Evolutionary conservation across 2,797 vertebrate species (phyloP).

Genomic region (Rhodeus uyekii): DNA sequence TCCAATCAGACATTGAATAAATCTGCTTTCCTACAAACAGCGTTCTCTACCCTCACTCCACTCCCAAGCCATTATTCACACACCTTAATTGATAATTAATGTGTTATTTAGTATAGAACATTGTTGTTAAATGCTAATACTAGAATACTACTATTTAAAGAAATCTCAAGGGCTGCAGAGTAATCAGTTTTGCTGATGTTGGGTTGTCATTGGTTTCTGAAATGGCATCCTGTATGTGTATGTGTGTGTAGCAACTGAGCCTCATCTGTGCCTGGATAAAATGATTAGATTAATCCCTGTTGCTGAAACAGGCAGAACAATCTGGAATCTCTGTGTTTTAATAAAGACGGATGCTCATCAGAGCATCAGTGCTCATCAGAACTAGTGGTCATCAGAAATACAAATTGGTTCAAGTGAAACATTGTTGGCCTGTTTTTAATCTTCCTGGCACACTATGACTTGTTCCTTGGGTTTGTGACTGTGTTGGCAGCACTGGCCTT

Average conservation of each 20-base stretch:
- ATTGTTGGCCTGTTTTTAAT: slow-evolving; percentile 2
- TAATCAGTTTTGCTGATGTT: background rate
- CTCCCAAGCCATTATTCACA: slow-evolving; percentile 25
- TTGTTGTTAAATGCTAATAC: background rate
- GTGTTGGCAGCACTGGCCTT: background rate
- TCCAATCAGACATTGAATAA: slow-evolving; percentile 40
- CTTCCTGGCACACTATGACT: background rate
- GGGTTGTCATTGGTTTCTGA: background rate
- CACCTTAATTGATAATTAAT: slow-evolving; percentile 37
- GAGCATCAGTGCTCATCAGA: too few relatives aligned
- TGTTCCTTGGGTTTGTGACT: slow-evolving; percentile 13
- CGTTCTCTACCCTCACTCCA: slow-evolving; percentile 22
- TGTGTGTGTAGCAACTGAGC: slow-evolving; percentile 11
- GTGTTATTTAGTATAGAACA: slow-evolving; percentile 26
- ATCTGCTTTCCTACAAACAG: background rate
- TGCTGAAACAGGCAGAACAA: slow-evolving; percentile 19
- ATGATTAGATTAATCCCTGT: slow-evolving; percentile 13
- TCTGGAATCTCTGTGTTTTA: slow-evolving; percentile 20
- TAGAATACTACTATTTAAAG: slow-evolving; percentile 15
- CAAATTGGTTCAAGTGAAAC: background rate
- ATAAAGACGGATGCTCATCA: slow-evolving; percentile 32
- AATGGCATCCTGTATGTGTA: background rate
- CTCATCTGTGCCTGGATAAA: slow-evolving; percentile 27
- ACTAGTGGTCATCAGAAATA: background rate
- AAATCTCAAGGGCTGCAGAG: background rate